Evolutionary conservation across 2,113 vertebrate species (phyloP), one percentile per base, ranked within the genome.

Genomic region (Accipiter virgatus): DNA sequence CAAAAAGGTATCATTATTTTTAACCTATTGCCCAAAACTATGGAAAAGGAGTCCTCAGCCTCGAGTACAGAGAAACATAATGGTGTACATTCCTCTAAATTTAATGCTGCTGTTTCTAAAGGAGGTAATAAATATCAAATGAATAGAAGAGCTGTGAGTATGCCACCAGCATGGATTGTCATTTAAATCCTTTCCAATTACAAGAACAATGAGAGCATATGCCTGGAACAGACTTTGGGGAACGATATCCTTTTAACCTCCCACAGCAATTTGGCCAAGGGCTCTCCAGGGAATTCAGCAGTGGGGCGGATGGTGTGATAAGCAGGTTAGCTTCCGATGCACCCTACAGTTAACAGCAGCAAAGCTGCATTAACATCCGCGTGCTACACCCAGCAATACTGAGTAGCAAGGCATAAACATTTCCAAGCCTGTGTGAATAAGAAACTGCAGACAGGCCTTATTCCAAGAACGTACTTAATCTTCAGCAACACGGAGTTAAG

Each of bases 171-270:
- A 73, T 15, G 40, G 56, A 81, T 25, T 81, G 81, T 72, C 79
- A 86, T 79, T 95, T 91, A 88, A 93, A 96, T 88, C 65, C 75
- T 72, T 87, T 65, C 84, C 87, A 91, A 45, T 90, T 90, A 55
- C 0, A 59, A 83, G 81, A 96, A 95, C 84, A 96, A 93, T 93
- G 88, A 79, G 66, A 95, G 55, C 90, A 94, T 70, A 73, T 87
- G 92, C 58, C 86, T 94, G 90, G 92, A 58, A 88, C 86, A 56
- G 73, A 50, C 81, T 84, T 88, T 3, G 47, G 70, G 72, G 87
- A 88, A 26, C 2, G 10, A 71, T 47, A 79, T 47, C 86, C 90
- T 93, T 86, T 81, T 59, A 82, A 73, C 52, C 45, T 71, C 81
- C 45, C 29, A 3, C 48, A 83, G 82, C 55, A 79, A 13, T n/a